phyloP scores from a whole-genome alignment of 2,113 vertebrate species.

The Xyrauchen texanus region DNA sequence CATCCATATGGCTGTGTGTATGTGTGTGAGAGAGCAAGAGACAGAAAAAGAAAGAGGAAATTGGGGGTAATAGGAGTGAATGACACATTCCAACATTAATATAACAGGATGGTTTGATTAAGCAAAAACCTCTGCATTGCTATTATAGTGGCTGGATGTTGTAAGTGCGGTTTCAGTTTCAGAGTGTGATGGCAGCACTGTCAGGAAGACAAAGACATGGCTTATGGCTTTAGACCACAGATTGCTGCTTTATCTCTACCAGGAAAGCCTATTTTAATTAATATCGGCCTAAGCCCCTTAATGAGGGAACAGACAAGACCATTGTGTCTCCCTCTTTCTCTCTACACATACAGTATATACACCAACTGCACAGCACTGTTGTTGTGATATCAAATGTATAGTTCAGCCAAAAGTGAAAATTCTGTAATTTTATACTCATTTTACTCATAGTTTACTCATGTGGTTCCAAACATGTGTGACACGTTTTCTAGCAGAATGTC shows the following conservation, averaged over 20 bases:
- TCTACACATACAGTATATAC: not conserved
- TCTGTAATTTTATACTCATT: no score
- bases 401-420: no score
- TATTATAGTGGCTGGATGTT: slow-evolving; percentile 5
- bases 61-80: not conserved
- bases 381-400: no score
- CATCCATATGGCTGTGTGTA: slow-evolving; percentile 45
- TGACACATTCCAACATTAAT: not conserved
- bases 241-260: slow-evolving; percentile 47
- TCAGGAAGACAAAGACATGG: slow-evolving; percentile 24
- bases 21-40: not conserved
- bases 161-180: not conserved
- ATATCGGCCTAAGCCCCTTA: slow-evolving; percentile 55
- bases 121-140: slow-evolving; percentile 5
- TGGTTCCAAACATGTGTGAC: no score
- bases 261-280: slow-evolving; percentile 59
- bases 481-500: no score
- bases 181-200: not conserved
- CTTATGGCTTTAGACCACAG: slow-evolving; percentile 42
- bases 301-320: slow-evolving; percentile 49
- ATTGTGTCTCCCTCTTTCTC: slow-evolving; percentile 1
- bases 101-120: slow-evolving; percentile 6
- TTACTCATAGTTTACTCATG: no score
- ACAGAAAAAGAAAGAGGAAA: not conserved
- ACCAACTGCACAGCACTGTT: not conserved